A percentile compares a stretch with the other conserved stretches of the same genome.
Conservation (phyloP, 2,113 vertebrate species). For the Protobothrops mucrosquamatus region DNA sequence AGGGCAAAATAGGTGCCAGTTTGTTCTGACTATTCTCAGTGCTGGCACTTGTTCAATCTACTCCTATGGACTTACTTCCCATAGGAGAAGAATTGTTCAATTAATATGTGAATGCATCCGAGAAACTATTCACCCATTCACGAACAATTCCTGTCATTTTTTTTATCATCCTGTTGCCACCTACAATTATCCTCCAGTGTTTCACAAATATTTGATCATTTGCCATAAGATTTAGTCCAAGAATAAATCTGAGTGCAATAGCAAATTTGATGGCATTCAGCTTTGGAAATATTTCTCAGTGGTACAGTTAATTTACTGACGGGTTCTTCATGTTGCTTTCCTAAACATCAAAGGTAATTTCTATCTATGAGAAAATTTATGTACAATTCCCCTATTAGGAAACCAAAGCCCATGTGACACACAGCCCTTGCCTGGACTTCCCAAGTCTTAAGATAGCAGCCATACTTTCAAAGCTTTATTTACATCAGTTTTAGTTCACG, state of each 20-base stretch:
- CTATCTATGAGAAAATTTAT: background rate
- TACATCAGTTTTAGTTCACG: conserved; percentile 52
- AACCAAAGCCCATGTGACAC: background rate
- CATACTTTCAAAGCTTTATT: conserved; percentile 66
- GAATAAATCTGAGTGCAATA: background rate
- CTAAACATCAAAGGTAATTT: background rate
- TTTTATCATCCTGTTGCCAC: background rate
- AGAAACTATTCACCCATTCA: background rate
- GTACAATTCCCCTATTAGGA: background rate
- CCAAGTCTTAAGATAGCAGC: conserved; percentile 16
- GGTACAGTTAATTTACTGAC: background rate
- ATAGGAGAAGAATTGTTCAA: background rate
- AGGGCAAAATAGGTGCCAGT: background rate
- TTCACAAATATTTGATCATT: background rate
- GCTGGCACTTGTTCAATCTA: background rate
- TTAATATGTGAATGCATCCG: background rate
- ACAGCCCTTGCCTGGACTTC: background rate
- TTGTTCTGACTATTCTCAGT: background rate
- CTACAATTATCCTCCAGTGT: background rate
- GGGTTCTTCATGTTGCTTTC: background rate
- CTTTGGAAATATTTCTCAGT: background rate
- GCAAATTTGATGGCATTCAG: background rate
- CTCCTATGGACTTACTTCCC: background rate
- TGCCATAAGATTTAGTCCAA: background rate
- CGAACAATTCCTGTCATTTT: background rate